phyloP scores from a whole-genome alignment of 2,797 vertebrate genomes.

The Columba guinea region DNA sequence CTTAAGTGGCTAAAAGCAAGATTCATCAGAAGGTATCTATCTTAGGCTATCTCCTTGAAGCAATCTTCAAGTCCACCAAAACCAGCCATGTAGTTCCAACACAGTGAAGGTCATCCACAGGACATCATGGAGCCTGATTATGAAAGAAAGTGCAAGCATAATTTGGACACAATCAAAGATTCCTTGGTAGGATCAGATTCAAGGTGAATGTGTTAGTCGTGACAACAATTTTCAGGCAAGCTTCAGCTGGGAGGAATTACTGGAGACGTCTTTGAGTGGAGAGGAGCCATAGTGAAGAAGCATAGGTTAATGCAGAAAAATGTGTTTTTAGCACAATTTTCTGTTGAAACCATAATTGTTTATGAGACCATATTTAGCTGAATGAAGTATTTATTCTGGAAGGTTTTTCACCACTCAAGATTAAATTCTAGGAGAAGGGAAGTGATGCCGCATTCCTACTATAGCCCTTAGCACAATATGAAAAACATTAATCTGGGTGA shows the following conservation, averaged over 20 bases:
- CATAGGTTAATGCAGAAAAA: neutral
- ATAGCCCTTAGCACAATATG: neutral
- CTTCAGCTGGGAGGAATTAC: neutral
- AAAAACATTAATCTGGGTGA: neutral
- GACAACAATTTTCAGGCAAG: neutral
- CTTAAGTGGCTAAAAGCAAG: neutral
- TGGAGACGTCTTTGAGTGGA: neutral
- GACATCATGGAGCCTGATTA: rapidly evolving
- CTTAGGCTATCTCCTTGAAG: neutral
- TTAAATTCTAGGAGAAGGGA: neutral
- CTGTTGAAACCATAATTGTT: neutral
- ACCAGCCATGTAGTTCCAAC: neutral
- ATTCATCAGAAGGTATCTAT: neutral
- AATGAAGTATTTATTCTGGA: neutral
- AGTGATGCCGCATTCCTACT: neutral
- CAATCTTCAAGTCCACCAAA: neutral
- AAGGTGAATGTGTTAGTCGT: neutral
- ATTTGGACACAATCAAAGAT: neutral
- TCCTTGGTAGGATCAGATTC: neutral
- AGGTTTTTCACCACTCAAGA: neutral
- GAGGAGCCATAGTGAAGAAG: neutral
- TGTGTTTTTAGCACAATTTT: neutral
- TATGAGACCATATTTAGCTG: neutral
- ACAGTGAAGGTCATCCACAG: neutral
- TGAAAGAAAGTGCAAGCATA: neutral